Evolutionary conservation across 2,888 invertebrate species (phyloP).

Genomic region (Halictus ligatus): DNA sequence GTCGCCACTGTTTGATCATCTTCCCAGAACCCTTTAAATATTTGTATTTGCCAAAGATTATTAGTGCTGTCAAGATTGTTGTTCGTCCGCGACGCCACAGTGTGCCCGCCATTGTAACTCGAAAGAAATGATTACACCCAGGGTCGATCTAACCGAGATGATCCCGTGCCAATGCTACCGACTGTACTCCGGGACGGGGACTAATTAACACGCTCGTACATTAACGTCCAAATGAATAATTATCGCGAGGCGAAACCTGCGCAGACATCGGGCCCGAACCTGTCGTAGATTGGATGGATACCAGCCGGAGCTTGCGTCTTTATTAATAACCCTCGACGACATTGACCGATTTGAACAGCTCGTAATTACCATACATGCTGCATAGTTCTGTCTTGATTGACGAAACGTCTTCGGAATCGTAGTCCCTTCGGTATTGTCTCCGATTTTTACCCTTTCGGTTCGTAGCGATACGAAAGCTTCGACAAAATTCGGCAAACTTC

Average conservation of each 20-base stretch:
- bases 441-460: neutral
- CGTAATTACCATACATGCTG: slow-evolving; percentile 77
- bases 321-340: slow-evolving; percentile 82
- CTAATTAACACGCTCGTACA: slow-evolving; percentile 80
- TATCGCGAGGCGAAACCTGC: slow-evolving; percentile 68
- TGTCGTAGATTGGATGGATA: slow-evolving; percentile 79
- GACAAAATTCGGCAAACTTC: too few relatives aligned
- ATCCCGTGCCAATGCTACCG: slow-evolving; percentile 58
- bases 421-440: neutral
- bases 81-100: neutral
- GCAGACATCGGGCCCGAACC: slow-evolving; percentile 72
- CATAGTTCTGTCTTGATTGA: slow-evolving; percentile 40
- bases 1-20: too few relatives aligned
- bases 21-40: too few relatives aligned
- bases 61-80: neutral
- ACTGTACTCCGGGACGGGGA: slow-evolving; percentile 41
- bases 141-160: slow-evolving; percentile 24
- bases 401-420: slow-evolving; percentile 22
- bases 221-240: slow-evolving; percentile 81
- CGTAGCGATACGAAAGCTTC: neutral
- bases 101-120: neutral
- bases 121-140: slow-evolving; percentile 22
- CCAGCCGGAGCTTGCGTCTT: slow-evolving; percentile 76
- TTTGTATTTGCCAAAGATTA: neutral
- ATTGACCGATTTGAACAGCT: slow-evolving; percentile 79